Base-by-base conservation (phyloP, 2,797 vertebrate species). In the Rousettus madagascariensis region DNA sequence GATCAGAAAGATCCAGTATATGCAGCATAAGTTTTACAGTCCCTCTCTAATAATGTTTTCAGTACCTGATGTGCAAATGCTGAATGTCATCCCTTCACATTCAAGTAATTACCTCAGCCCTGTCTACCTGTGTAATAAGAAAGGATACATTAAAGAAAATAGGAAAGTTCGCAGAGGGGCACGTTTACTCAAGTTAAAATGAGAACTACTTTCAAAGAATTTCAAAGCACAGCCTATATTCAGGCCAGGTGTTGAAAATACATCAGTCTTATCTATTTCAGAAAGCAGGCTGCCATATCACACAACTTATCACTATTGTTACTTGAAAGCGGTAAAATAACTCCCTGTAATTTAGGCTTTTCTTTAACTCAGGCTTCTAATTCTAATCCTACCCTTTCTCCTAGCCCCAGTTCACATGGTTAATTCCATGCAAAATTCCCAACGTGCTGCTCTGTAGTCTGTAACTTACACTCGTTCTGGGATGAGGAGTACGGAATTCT, bases 321-420 rank as follows among this genome's bases (percentile, higher is more conserved):
- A 86, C 79, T 79, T 78, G 53, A 97, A 95, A 82, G 68, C 89
- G 93, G 55, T 61, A 75, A 83, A 94, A 66, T 8, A 49, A 75
- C 74, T 85, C 74, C 10, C 85, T 77, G 49, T 78, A 71, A 89
- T 82, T 69, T 43, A 43, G 41, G 41, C n/a, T 68, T 77, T 72
- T 83, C 71, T 88, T 57, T 55, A 90, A 90, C 75, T 51, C 17
- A n/a, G 19, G 13, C 66, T 90, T 93, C 74, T 33, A 33, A 38
- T 84, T 94, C 86, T 79, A 57, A 51, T 69, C 46, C 41, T 90
- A 43, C 10, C 16, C 8, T 3, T 41, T 20, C 33, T 28, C 4
- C 10, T 41, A 30, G 43, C 9, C 24, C 30, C 43, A 63, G 33
- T 28, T 88, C 75, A 41, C 26, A 33, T n/a, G n/a, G 36, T 68